phyloP scores from a whole-genome alignment of 2,797 vertebrate genomes.

The Chanos chanos region DNA sequence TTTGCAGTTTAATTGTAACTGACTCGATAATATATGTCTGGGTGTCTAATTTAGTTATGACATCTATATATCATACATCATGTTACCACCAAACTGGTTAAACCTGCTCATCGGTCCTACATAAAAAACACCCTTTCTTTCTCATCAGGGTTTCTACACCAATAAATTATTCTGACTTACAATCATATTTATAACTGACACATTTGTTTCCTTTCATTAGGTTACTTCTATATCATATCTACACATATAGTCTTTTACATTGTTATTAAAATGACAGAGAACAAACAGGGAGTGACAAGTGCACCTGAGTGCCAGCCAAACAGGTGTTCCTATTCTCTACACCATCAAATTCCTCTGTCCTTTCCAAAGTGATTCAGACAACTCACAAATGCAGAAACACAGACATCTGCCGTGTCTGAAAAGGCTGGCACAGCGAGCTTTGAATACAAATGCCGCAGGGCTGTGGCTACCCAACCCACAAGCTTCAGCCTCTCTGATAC shows the following conservation, averaged over 20 bases:
- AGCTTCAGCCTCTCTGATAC: conserved; percentile 28
- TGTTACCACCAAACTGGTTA: conserved; percentile 14
- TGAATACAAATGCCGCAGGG: conserved; percentile 56
- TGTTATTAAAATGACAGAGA: conserved; percentile 23
- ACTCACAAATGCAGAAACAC: conserved; percentile 54
- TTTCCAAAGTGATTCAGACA: conserved; percentile 52
- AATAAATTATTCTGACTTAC: neutral
- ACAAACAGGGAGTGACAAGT: conserved; percentile 19
- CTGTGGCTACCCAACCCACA: conserved; percentile 50
- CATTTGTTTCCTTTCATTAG: too few species aligned
- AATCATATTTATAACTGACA: too few species aligned
- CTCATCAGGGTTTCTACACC: neutral
- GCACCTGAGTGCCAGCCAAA: conserved; percentile 9
- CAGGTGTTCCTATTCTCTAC: conserved; percentile 45
- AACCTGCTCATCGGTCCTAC: conserved; percentile 22
- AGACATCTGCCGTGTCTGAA: conserved; percentile 62
- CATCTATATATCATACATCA: conserved; percentile 44
- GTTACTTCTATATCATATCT: too few species aligned
- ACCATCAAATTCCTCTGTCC: conserved; percentile 38
- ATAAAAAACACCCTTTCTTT: neutral
- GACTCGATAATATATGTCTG: conserved; percentile 41
- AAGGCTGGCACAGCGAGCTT: conserved; percentile 24
- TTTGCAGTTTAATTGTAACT: conserved; percentile 46
- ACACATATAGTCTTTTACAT: neutral
- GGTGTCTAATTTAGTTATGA: conserved; percentile 37